Percentiles rank a stretch among this genome's conserved stretches.
Conservation (phyloP, 2,797 vertebrate species). For the Anas flavirostris region DNA sequence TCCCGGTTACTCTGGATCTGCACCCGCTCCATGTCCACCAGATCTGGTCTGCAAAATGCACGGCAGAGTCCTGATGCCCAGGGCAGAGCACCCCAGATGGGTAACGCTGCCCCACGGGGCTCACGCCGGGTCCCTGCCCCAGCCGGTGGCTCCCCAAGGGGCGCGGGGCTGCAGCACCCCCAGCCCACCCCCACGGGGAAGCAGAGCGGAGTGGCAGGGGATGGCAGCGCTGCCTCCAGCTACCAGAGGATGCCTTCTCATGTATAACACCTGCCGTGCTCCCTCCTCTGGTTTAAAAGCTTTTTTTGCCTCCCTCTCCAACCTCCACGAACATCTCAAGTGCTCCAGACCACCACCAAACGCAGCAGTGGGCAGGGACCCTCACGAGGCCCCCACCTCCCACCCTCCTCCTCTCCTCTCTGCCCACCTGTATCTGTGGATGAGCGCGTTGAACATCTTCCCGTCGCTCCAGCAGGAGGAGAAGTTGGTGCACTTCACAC, state of each 20-base stretch:
- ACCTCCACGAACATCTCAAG: fast-evolving
- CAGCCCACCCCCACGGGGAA: neutral
- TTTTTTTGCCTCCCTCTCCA: neutral
- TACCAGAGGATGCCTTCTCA: neutral
- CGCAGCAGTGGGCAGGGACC: fast-evolving
- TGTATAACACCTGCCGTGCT: neutral
- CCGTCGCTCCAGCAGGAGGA: conserved; percentile 95
- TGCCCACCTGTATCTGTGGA: conserved; percentile 96
- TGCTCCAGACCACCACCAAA: neutral
- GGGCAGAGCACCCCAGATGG: fast-evolving
- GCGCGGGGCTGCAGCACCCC: neutral
- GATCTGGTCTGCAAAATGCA: conserved; percentile 87
- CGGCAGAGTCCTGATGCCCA: fast-evolving
- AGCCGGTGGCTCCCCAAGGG: neutral
- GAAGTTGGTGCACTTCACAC: conserved; percentile 95
- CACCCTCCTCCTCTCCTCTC: neutral
- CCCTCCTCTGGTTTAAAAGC: neutral
- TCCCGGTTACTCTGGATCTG: conserved; percentile 92
- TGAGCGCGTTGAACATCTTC: conserved; percentile 97
- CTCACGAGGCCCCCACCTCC: neutral
- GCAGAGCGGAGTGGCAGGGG: neutral
- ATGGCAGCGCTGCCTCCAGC: neutral
- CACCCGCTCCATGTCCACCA: conserved; percentile 96
- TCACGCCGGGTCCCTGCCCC: fast-evolving
- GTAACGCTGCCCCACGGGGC: fast-evolving